Percentiles rank a stretch among this genome's conserved stretches.
phyloP scores from a whole-genome alignment of 2,113 vertebrate genomes.

The Terrapene triunguis region DNA sequence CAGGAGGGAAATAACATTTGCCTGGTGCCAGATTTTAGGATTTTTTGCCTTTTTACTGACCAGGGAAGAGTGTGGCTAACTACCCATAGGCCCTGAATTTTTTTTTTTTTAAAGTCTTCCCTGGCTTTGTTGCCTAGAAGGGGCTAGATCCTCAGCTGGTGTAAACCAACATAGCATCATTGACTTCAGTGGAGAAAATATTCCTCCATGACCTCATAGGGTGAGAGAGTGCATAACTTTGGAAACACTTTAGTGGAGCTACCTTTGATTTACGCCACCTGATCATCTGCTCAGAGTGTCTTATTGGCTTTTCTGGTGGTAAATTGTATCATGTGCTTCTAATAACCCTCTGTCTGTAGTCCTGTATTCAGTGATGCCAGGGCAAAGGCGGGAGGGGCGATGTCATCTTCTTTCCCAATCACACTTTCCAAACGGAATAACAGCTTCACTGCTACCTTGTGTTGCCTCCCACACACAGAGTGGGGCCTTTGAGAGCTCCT shows the following conservation, averaged over 20 bases:
- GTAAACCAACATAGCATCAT: neutral
- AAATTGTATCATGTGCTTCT: neutral
- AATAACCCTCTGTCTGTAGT: neutral
- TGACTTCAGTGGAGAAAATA: neutral
- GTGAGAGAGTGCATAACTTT: neutral
- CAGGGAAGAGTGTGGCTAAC: neutral
- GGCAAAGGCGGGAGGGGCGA: neutral
- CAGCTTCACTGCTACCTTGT: neutral
- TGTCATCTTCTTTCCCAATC: neutral
- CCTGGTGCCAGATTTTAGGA: neutral
- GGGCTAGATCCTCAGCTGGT: neutral
- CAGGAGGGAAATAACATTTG: neutral
- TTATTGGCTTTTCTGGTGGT: neutral
- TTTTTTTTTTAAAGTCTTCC: neutral
- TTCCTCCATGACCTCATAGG: neutral
- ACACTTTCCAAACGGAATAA: neutral
- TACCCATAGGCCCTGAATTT: neutral
- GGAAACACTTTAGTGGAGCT: neutral
- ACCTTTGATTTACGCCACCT: neutral
- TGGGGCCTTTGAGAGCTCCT: neutral
- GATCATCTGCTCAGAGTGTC: neutral
- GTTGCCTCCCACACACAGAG: neutral
- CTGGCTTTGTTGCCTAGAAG: neutral
- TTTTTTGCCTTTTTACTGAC: too few relatives aligned
- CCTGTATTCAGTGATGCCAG: neutral